Evolutionary conservation across 2,888 invertebrate species (phyloP), one percentile per base, ranked within the genome.

Genomic region (Phengaris alcon): DNA sequence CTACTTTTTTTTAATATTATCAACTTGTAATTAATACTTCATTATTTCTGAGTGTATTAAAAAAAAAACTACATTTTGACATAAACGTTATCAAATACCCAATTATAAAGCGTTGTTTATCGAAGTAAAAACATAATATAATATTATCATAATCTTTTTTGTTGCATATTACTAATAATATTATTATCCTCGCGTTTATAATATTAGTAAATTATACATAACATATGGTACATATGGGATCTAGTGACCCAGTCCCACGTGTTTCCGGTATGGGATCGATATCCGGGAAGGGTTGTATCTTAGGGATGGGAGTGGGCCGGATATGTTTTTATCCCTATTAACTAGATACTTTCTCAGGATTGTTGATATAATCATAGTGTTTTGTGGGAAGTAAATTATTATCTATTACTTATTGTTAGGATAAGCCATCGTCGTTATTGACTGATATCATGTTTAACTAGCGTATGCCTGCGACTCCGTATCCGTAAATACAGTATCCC

Each of bases 231-330:
- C 15, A 22, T 35, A 35, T 35, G 35, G 0, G 22, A 59, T 59
- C 64, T 44, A 10, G 64, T 64, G 64, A 64, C 64, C 64, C 35
- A 64, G 64, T 64, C 64, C 64, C 64, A 64, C 64, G 64, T 64
- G 64, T 12, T 64, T 64, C 64, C 64, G 64, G 64, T 13, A 64
- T 64, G 12, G 64, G 22, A 4, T 13, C 64, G 64, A 64, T 64
- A 64, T 64, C 64, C 64, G 64, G 64, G 64, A 64, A 64, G 64
- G 64, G 64, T 64, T 64, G 35, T 64, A 15, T 64, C 64, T 35
- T 15, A 64, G 12, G 59, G 59, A 64, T 12, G 10, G 35, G 35
- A 35, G 35, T 35, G 35, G 35, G 12, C 35, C 64, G 64, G 64
- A 64, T 64, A 64, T 44, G 64, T 59, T 44, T 64, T 64, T 64